phyloP scores from a whole-genome alignment of 2,113 vertebrate genomes.

The Forbesichthys agassizii region DNA sequence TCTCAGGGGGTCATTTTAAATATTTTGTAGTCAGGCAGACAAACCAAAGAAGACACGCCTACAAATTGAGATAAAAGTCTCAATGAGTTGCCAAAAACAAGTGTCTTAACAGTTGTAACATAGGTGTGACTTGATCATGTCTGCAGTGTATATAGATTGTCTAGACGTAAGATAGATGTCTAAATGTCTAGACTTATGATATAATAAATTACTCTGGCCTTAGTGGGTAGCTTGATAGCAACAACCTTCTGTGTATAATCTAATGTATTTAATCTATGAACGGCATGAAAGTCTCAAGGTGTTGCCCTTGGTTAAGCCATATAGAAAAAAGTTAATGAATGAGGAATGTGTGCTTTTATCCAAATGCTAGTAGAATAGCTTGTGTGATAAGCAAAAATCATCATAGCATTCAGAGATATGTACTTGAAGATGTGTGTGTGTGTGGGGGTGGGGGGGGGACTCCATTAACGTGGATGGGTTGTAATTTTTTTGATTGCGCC shows the following conservation, averaged over 20 bases:
- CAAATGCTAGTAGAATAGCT: conserved; percentile 58
- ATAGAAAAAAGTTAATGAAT: conserved; percentile 43
- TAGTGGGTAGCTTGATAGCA: not conserved
- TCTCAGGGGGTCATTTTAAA: conserved; percentile 43
- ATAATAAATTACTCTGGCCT: conserved; percentile 52
- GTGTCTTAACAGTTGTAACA: conserved; percentile 69
- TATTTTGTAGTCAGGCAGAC: conserved; percentile 61
- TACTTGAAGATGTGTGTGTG: conserved; percentile 65
- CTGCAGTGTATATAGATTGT: conserved; percentile 48
- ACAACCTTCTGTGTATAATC: too few species aligned
- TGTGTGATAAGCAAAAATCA: conserved; percentile 65
- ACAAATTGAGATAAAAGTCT: conserved; percentile 65
- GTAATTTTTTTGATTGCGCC: conserved; percentile 79
- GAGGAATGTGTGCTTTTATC: not conserved
- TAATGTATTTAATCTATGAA: too few species aligned
- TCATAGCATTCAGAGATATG: conserved; percentile 72
- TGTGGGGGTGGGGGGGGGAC: conserved; percentile 39
- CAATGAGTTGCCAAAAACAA: conserved; percentile 64
- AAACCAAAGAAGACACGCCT: conserved; percentile 70
- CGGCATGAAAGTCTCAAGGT: not conserved
- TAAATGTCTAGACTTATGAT: conserved; percentile 69
- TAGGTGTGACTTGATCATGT: conserved; percentile 57
- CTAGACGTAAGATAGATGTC: conserved; percentile 60
- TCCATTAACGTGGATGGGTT: conserved; percentile 77
- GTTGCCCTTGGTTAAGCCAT: conserved; percentile 16